These are phyloP conservation scores for Saccopteryx leptura DNA, from an alignment of 2,113 vertebrate species.

Conservation along the genomic window DNA sequence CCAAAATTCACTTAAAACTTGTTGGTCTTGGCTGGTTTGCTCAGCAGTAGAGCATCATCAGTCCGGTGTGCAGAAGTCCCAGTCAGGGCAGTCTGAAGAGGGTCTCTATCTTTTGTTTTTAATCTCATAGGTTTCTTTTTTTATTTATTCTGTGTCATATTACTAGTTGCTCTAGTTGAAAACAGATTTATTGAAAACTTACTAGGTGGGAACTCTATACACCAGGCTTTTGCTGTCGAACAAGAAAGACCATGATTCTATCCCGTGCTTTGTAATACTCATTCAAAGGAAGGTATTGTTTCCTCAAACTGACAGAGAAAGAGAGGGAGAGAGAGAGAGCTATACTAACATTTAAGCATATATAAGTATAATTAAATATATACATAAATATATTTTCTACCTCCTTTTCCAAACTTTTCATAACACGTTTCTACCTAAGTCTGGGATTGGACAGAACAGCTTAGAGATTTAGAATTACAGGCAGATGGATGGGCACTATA, in stretches of 20 bases:
- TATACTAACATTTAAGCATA: background rate
- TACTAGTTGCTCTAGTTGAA: background rate
- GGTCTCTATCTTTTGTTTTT: background rate
- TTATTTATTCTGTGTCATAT: background rate
- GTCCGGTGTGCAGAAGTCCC: too few species aligned
- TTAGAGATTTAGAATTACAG: background rate
- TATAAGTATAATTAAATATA: background rate
- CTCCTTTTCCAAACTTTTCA: background rate
- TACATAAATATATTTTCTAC: background rate
- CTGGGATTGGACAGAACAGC: background rate
- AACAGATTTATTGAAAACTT: background rate
- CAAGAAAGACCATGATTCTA: background rate
- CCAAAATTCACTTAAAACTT: too few species aligned
- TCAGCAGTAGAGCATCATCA: too few species aligned
- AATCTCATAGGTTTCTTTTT: background rate
- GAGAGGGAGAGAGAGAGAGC: background rate
- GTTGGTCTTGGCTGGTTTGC: too few species aligned
- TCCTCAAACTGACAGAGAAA: background rate
- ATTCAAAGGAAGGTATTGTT: background rate
- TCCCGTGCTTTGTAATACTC: background rate
- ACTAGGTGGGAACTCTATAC: background rate
- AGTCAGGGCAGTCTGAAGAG: too few species aligned
- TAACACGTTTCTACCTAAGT: background rate
- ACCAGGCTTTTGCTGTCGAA: too few species aligned
- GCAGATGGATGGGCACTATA: background rate